Base-by-base conservation (phyloP, 2,797 vertebrate genomes). In the Eurystomus glaucurus region DNA sequence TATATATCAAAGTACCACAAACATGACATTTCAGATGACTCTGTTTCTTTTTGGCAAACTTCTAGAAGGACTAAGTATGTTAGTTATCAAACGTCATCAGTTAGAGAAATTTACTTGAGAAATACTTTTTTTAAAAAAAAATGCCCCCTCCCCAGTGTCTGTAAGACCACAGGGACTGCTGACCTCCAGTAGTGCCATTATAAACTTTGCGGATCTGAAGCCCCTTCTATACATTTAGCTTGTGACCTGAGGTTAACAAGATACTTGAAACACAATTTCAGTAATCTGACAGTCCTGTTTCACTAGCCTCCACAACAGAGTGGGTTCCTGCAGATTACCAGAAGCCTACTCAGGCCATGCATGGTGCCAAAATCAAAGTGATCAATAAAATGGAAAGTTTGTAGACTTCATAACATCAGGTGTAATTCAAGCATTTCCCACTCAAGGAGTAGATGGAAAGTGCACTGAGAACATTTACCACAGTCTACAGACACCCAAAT, bases 391-490 rank as follows among this genome's bases (percentile, higher is more conserved):
- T 0, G 1, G 57, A 89, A 71, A 3, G 2, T 35, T 29, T 25
- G 18, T 23, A 77, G 69, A 45, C 60, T 95, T 91, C 31, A 11
- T 43, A 76, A 65, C 10, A 11, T 4, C 1, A 6, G 66, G 43
- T 55, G 61, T 65, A 88, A 85, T 58, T 61, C 43, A 65, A 85
- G 20, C 20, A 52, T 74, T 92, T 93, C 48, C 46, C 43, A 35
- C 0, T 20, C 33, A 33, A 16, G 18, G 9, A 4, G 25, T 7
- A 69, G 71, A 46, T 65, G 31, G 43, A 39, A 91, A 87, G 13
- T 12, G 55, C 51, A 41, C 37, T 29, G 45, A 11, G 8, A 87
- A 21, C 3, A 16, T 52, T 81, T 65, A 39, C 9, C 1, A 2
- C 9, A 11, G 89, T 71, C 78, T 64, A 57, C 46, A 54, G 54